Evolutionary conservation across 2,113 vertebrate genomes (phyloP).

Genomic region (Irena cyanogastra): DNA sequence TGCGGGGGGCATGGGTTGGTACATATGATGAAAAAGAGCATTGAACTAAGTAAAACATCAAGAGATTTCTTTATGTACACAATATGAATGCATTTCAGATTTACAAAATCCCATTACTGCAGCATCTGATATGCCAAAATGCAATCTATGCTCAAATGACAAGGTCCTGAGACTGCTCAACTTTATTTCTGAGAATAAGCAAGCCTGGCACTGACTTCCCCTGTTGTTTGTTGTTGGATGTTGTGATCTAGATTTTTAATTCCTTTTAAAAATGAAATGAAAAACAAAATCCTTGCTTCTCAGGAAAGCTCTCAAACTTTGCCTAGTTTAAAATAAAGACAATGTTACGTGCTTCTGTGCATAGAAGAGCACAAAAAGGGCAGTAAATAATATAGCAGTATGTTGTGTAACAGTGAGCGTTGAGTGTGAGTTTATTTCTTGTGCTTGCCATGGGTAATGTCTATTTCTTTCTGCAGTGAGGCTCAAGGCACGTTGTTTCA

Average conservation of each 20-base stretch:
- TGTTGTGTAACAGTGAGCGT: neutral
- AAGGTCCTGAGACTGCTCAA: neutral
- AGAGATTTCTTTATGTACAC: constrained; percentile 27
- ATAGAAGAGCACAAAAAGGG: neutral
- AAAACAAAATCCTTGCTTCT: neutral
- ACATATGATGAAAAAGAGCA: constrained; percentile 6
- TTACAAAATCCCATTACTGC: constrained; percentile 30
- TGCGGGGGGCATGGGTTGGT: neutral
- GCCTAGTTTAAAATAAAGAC: neutral
- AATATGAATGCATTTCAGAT: constrained; percentile 20
- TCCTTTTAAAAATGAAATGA: neutral
- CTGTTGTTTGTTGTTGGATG: neutral
- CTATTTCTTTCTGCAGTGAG: neutral
- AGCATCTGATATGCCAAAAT: constrained; percentile 29
- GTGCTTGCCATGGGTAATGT: neutral
- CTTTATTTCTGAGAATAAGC: neutral
- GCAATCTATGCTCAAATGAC: constrained; percentile 1
- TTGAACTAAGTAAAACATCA: constrained; percentile 40
- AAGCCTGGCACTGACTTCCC: neutral
- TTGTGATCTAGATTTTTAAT: neutral
- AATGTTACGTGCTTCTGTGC: neutral
- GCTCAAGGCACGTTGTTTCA: accelerated
- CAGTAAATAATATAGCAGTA: neutral
- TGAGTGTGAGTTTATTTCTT: neutral
- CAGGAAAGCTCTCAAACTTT: neutral